Conservation (phyloP, 2,888 invertebrate genomes). For the Monoplex corrugatus region DNA sequence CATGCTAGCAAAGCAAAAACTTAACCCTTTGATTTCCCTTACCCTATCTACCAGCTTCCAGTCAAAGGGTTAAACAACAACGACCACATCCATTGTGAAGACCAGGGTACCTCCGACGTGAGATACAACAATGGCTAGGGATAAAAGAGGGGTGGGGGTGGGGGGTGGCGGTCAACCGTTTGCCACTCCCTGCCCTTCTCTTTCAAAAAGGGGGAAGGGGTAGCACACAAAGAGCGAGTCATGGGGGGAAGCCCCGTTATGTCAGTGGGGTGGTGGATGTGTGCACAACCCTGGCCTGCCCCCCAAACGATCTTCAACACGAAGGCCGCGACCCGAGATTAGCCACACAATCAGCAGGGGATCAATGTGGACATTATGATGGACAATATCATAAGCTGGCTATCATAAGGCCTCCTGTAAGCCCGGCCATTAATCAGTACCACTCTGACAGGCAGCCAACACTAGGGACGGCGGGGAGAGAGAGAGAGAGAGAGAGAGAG, state of each 20-base stretch:
- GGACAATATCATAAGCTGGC: conserved; percentile 49
- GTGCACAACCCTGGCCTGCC: neutral
- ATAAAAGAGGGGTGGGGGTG: neutral
- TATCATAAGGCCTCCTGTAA: conserved; percentile 1
- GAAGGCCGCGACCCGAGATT: conserved; percentile 1
- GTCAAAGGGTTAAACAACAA: too few relatives aligned
- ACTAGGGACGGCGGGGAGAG: too few relatives aligned
- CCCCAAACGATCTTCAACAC: neutral
- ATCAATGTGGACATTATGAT: conserved; percentile 35
- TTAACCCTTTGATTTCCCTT: too few relatives aligned
- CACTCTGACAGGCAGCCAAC: neutral
- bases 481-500: neutral
- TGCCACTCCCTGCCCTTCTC: neutral
- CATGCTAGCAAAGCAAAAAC: too few relatives aligned
- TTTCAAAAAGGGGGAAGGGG: neutral
- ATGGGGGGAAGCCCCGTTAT: neutral
- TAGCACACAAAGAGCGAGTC: neutral
- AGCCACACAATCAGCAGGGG: neutral
- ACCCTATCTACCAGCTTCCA: too few relatives aligned
- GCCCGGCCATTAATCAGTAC: conserved; percentile 41
- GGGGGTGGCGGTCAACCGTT: too few relatives aligned
- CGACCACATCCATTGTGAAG: too few relatives aligned
- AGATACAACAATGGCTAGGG: neutral
- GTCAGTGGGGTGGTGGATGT: neutral
- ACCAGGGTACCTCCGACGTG: neutral